phyloP scores from a whole-genome alignment of 2,797 vertebrate species.

The Trachops cirrhosus region DNA sequence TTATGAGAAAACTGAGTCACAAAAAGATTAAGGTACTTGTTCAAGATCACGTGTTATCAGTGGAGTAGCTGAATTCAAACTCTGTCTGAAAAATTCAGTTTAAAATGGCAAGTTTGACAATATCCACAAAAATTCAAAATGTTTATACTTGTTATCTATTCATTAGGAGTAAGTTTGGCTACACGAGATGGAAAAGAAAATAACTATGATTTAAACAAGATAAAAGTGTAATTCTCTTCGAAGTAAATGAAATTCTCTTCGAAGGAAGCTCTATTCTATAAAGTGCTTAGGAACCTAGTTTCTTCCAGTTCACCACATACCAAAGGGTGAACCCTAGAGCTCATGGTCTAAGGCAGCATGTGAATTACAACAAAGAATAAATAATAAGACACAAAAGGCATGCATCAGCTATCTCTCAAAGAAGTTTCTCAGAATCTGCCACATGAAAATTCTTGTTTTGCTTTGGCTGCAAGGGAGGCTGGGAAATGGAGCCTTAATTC shows the following conservation, averaged over 20 bases:
- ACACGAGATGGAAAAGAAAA: background rate
- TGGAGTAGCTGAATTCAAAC: background rate
- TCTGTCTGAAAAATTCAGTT: background rate
- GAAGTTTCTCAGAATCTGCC: background rate
- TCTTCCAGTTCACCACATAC: background rate
- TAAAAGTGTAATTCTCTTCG: slow-evolving; percentile 2
- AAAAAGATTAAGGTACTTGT: background rate
- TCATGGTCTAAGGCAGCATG: background rate
- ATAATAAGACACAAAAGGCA: background rate
- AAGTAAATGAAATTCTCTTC: background rate
- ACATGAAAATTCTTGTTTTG: slow-evolving; percentile 2
- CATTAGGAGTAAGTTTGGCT: background rate
- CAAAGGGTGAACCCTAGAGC: background rate
- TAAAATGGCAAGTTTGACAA: background rate
- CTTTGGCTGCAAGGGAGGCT: background rate
- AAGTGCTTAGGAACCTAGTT: background rate
- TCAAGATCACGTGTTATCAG: background rate
- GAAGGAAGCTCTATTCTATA: background rate
- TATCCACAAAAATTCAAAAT: slow-evolving; percentile 39
- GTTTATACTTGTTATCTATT: background rate
- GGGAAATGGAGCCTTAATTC: slow-evolving; percentile 51
- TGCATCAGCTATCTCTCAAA: background rate
- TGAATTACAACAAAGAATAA: slow-evolving; percentile 4
- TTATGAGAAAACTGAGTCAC: background rate
- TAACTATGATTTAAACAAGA: background rate